phyloP scores from a whole-genome alignment of 2,888 invertebrate genomes.

The Pheosia tremula region DNA sequence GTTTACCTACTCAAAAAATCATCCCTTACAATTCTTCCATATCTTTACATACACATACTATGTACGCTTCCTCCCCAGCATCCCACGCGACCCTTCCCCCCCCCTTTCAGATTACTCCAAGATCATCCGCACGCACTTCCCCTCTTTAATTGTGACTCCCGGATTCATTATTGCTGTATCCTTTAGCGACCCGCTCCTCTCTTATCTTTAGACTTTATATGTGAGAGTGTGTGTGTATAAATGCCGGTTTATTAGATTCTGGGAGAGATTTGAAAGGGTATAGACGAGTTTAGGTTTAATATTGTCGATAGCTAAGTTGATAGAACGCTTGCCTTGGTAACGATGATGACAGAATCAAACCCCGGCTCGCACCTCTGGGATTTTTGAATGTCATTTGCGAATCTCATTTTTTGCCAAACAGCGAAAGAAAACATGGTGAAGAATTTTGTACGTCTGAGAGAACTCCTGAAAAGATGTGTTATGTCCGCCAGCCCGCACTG shows the following conservation, averaged over 20 bases:
- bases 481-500: no score
- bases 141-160: slow-evolving; percentile 81
- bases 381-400: no score
- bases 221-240: slow-evolving; percentile 13
- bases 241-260: slow-evolving; percentile 19
- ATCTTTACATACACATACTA: neutral
- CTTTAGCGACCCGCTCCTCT: slow-evolving; percentile 70
- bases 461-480: no score
- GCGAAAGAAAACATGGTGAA: no score
- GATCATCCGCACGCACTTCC: slow-evolving; percentile 80
- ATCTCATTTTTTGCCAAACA: no score
- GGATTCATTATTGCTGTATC: slow-evolving; percentile 80
- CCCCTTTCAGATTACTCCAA: slow-evolving; percentile 69
- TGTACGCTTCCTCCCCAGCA: slow-evolving; percentile 39
- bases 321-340: no score
- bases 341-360: no score
- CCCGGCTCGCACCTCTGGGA: no score
- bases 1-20: no score
- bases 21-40: no score
- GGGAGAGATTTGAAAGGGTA: slow-evolving; percentile 14
- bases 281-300: slow-evolving; percentile 2
- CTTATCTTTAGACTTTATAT: slow-evolving; percentile 69
- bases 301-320: neutral
- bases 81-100: slow-evolving; percentile 38
- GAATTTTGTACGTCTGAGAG: no score